Conservation (phyloP, 2,888 invertebrate species). For the Melitaea athalia region DNA sequence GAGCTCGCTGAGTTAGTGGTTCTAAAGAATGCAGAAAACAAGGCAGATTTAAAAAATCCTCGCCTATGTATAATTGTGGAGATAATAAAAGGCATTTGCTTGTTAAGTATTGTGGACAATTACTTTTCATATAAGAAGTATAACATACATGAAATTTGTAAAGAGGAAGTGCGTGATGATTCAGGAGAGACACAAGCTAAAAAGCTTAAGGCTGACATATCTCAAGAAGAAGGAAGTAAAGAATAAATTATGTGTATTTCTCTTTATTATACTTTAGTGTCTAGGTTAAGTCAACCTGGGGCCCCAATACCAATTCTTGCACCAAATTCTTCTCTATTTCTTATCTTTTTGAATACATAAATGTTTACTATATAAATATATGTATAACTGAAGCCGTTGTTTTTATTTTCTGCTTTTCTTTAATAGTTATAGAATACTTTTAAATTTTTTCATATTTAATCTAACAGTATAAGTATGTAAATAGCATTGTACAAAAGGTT, state of each 20-base stretch:
- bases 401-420: constrained; percentile 12
- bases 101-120: constrained; percentile 90
- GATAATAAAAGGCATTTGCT: constrained; percentile 89
- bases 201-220: constrained; percentile 65
- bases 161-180: constrained; percentile 67
- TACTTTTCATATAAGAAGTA: constrained; percentile 91
- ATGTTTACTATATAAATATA: constrained; percentile 43
- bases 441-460: background rate
- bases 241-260: constrained; percentile 26
- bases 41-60: constrained; percentile 90
- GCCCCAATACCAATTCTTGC: constrained; percentile 69
- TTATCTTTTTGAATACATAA: constrained; percentile 43
- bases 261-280: constrained; percentile 45
- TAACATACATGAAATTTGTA: constrained; percentile 87
- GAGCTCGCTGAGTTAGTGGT: constrained; percentile 87
- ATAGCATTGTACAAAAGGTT: background rate
- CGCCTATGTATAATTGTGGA: constrained; percentile 91
- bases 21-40: constrained; percentile 86
- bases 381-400: constrained; percentile 34
- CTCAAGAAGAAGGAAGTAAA: constrained; percentile 50
- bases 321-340: constrained; percentile 58
- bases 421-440: background rate
- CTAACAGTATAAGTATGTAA: background rate
- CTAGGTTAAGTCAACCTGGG: constrained; percentile 63
- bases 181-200: constrained; percentile 70